These are phyloP conservation scores for Cyclopterus lumpus DNA, from an alignment of 2,797 vertebrate genomes.

Conservation along the genomic window DNA sequence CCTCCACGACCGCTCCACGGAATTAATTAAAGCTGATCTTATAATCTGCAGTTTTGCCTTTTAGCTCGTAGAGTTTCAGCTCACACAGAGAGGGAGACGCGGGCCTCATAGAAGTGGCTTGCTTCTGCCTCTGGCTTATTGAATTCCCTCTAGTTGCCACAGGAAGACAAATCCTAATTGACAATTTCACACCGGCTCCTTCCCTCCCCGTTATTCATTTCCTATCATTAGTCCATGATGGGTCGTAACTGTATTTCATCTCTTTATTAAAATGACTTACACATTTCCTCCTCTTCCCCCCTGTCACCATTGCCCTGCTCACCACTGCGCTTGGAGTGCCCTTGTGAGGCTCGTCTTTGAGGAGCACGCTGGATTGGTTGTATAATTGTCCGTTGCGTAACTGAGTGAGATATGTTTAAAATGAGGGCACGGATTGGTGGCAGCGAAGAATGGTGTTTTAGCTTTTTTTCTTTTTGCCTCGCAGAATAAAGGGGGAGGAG, in stretches of 20 bases:
- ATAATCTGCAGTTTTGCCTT: constrained; percentile 46
- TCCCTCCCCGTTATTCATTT: constrained; percentile 65
- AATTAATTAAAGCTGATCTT: constrained; percentile 42
- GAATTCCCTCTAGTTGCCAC: constrained; percentile 63
- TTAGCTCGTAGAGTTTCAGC: constrained; percentile 30
- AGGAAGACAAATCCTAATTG: constrained; percentile 76
- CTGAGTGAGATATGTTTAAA: constrained; percentile 73
- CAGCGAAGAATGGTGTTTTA: constrained; percentile 63
- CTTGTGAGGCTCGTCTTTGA: constrained; percentile 72
- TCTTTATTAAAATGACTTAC: constrained; percentile 71
- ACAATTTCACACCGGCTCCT: constrained; percentile 71
- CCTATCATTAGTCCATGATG: constrained; percentile 70
- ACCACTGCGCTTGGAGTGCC: constrained; percentile 60
- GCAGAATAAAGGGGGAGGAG: constrained; percentile 52
- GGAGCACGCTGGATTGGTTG: constrained; percentile 72
- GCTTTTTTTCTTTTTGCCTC: constrained; percentile 38
- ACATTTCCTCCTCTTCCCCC: constrained; percentile 40
- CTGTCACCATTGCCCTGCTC: constrained; percentile 36
- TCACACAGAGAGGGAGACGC: constrained; percentile 25
- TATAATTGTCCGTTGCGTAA: constrained; percentile 82
- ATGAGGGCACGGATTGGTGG: constrained; percentile 69
- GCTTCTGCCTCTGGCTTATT: constrained; percentile 59
- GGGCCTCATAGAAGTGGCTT: constrained; percentile 28
- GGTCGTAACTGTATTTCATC: constrained; percentile 64
- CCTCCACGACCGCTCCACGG: constrained; percentile 14